A percentile compares a stretch with the other conserved stretches of the same genome.
phyloP scores from a whole-genome alignment of 2,888 invertebrate species.

The Scrobipalpa atriplicella region DNA sequence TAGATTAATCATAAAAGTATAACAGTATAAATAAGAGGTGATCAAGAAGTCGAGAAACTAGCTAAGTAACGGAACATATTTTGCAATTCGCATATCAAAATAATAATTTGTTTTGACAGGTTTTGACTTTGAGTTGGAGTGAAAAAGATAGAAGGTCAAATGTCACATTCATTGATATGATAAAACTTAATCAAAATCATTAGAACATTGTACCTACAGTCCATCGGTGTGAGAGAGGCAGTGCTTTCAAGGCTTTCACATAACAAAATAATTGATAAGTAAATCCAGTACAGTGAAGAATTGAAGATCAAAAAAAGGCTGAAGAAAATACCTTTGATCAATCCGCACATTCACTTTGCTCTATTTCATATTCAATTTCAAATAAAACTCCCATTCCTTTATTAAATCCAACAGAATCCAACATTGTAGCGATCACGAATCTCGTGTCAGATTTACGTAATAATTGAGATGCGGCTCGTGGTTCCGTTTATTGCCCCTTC shows the following conservation, averaged over 20 bases:
- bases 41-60: neutral
- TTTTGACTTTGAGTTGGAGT: too few relatives aligned
- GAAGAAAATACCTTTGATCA: too few relatives aligned
- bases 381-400: neutral
- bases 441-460: constrained; percentile 1
- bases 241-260: too few relatives aligned
- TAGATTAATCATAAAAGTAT: constrained; percentile 23
- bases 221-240: too few relatives aligned
- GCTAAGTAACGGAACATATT: neutral
- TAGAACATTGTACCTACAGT: too few relatives aligned
- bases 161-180: too few relatives aligned
- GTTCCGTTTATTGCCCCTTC: constrained; percentile 17
- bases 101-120: neutral
- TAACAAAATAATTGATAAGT: too few relatives aligned
- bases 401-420: constrained; percentile 15
- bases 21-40: neutral
- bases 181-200: too few relatives aligned
- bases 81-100: constrained; percentile 5
- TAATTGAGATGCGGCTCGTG: constrained; percentile 21
- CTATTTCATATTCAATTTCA: neutral
- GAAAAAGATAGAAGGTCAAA: too few relatives aligned
- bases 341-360: too few relatives aligned
- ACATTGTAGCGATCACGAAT: constrained; percentile 22
- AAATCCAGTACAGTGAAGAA: too few relatives aligned
- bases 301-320: too few relatives aligned